Evolutionary conservation across 1,140 invertebrate genomes (phyloP), one percentile per base, ranked within the genome.

Genomic region (Heliconius hewitsoni): DNA sequence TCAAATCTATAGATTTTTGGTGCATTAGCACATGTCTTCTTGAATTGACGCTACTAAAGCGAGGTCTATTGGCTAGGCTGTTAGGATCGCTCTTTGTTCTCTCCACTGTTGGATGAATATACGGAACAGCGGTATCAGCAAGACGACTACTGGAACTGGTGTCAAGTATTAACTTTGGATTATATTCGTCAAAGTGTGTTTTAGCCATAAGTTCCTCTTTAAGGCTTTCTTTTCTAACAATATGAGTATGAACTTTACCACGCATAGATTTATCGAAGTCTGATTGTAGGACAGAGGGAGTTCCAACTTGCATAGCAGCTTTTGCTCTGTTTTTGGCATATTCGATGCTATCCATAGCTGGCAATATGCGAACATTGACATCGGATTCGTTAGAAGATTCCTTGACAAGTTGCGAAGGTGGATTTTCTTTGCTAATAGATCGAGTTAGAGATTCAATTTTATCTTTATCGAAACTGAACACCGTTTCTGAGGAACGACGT

Each of bases 61-160:
- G 95, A 75, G 96, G 96, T 73, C 97, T 95, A 83, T 96, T 96
- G 0, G 97, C 96, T 74, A 96, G 91, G 52, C 96, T 96, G 87
- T 97, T 97, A 1, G 97, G 97, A 95, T 98, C 97, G 84, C 97
- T 98, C 88, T 98, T 98, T 9, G 97, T 98, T 77, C 97, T 95
- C 91, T 98, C 97, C 0, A 98, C 97, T 1, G 97, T 96, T 23
- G 96, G 96, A 86, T 97, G 97, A 18, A 92, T 91, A 82, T 96
- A 96, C 18, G 94, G 89, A 19, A 91, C 91, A 74, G 91, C 86
- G n/a, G 88, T 91, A 83, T 95, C 95, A 19, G 93, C 90, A 30
- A 95, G 87, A 52, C 94, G 91, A 82, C 94, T 95, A 72, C 94
- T 95, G 18, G 94, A 95, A 80, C 93, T 94, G 1, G 94, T 95